Conservation (phyloP, 2,113 vertebrate genomes). For the Hippocampus abdominalis region DNA sequence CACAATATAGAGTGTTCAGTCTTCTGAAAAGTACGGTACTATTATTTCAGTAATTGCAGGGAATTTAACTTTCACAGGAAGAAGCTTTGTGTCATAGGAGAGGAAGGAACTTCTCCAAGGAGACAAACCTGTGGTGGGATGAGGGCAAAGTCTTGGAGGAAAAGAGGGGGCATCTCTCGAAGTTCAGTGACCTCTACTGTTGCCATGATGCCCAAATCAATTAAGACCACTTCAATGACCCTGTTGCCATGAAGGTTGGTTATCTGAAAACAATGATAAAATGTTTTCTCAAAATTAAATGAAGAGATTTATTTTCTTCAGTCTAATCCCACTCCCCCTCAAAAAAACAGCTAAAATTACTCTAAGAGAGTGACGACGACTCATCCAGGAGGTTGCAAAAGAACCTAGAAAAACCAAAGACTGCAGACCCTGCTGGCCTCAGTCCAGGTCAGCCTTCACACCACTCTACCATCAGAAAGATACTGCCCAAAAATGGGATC, state of each 20-base stretch:
- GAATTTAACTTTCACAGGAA: not conserved
- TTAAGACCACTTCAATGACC: conserved; percentile 83
- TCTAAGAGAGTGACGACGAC: too few relatives aligned
- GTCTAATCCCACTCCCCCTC: not conserved
- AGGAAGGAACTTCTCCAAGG: not conserved
- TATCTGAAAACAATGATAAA: conserved; percentile 72
- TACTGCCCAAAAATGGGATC: too few relatives aligned
- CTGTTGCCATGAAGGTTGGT: conserved; percentile 81
- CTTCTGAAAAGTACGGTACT: not conserved
- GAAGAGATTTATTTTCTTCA: not conserved
- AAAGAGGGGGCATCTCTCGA: conserved; percentile 80
- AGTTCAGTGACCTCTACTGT: conserved; percentile 89
- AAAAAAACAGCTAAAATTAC: not conserved
- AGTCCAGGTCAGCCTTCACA: too few relatives aligned
- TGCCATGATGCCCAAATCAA: conserved; percentile 81
- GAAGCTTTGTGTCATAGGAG: not conserved
- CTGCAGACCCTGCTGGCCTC: too few relatives aligned
- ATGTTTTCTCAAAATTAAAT: not conserved
- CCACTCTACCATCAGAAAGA: too few relatives aligned
- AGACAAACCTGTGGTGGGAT: conserved; percentile 86
- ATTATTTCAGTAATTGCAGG: not conserved
- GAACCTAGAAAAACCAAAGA: too few relatives aligned
- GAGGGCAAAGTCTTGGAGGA: conserved; percentile 76
- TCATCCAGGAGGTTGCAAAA: too few relatives aligned
- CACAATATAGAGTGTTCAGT: not conserved